These are phyloP conservation scores for Microcebus ravelobensis DNA, from an alignment of 2,113 vertebrate genomes.

Conservation along the genomic window DNA sequence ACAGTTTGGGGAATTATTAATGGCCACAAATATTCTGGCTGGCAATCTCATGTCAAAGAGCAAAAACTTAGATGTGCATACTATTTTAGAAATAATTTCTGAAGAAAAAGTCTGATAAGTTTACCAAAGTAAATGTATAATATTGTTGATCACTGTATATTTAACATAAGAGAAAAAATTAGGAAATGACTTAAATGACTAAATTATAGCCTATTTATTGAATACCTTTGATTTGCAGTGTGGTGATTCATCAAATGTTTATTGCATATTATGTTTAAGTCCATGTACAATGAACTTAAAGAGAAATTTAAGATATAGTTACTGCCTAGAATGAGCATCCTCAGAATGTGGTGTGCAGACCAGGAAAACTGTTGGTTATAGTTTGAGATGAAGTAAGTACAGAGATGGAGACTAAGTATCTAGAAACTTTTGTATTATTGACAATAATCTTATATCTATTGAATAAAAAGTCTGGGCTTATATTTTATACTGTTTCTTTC, in stretches of 20 bases:
- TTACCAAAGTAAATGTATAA: constrained; percentile 1
- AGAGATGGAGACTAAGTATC: not conserved
- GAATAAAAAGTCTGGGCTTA: not conserved
- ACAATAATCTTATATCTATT: not conserved
- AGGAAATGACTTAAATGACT: not conserved
- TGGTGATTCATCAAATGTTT: not conserved
- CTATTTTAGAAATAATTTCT: not conserved
- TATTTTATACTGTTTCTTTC: not conserved
- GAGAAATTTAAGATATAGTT: not conserved
- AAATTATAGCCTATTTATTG: not conserved
- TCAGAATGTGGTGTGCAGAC: not conserved
- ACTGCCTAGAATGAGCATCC: not conserved
- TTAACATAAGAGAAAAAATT: constrained; percentile 17
- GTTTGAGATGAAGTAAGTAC: constrained; percentile 9
- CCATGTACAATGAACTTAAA: not conserved
- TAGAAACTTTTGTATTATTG: not conserved
- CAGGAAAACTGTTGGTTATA: not conserved
- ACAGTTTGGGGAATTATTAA: constrained; percentile 15
- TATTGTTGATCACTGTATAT: constrained; percentile 6
- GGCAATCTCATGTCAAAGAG: not conserved
- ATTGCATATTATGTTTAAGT: not conserved
- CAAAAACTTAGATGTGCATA: not conserved
- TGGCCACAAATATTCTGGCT: not conserved
- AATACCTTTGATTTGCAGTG: constrained; percentile 1
- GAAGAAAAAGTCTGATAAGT: not conserved